These are phyloP conservation scores for Sycophila texana DNA, from an alignment of 2,888 invertebrate species.

Conservation along the genomic window DNA sequence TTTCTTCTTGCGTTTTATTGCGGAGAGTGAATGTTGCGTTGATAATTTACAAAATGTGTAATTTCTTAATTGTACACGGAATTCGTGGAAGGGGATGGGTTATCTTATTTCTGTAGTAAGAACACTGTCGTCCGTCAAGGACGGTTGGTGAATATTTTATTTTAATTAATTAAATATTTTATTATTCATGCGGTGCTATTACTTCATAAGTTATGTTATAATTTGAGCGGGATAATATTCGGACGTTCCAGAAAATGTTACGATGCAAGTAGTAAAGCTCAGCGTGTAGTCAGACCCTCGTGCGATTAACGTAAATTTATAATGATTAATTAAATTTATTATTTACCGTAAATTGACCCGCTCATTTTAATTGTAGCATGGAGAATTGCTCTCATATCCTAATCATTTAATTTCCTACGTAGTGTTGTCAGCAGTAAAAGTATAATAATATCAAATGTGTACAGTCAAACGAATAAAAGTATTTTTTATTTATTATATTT, in stretches of 20 bases:
- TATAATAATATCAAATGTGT: too few species aligned
- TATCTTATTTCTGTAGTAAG: background rate
- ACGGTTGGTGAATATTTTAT: background rate
- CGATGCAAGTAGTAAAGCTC: background rate
- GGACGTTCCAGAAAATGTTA: background rate
- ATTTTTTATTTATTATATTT: too few species aligned
- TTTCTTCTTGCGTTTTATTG: background rate
- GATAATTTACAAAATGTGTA: slow-evolving; percentile 32
- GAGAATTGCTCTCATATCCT: too few species aligned
- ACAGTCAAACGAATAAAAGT: too few species aligned
- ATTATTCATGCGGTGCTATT: background rate
- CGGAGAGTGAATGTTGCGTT: background rate
- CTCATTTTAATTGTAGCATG: too few species aligned
- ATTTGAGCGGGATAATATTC: background rate
- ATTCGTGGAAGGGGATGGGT: background rate
- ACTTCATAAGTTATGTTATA: background rate
- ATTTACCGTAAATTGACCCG: too few species aligned
- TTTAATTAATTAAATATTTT: background rate
- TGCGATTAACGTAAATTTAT: too few species aligned
- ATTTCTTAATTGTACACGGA: slow-evolving; percentile 12
- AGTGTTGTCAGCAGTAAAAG: too few species aligned
- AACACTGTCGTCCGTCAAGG: background rate
- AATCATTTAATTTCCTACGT: too few species aligned
- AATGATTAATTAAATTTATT: too few species aligned
- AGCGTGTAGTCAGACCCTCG: background rate